phyloP scores from a whole-genome alignment of 2,888 invertebrate genomes.

The Plusia festucae region DNA sequence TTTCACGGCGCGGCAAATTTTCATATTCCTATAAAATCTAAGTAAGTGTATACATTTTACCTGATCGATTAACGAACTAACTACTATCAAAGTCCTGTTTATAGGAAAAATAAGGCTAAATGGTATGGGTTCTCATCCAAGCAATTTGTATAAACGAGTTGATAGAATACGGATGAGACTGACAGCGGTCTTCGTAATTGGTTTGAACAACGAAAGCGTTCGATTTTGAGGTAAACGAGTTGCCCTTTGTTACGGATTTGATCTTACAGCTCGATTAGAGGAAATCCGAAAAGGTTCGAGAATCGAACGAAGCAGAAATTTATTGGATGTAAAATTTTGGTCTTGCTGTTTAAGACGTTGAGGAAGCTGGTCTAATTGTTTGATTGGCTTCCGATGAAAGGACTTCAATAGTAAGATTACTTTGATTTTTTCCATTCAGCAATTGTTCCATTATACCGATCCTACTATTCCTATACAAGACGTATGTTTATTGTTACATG shows the following conservation, averaged over 20 bases:
- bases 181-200: background rate
- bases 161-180: background rate
- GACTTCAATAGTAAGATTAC: background rate
- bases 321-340: background rate
- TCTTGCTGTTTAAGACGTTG: background rate
- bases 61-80: too few species aligned
- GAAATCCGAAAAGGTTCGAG: background rate
- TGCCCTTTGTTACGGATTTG: conserved; percentile 16
- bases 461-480: too few species aligned
- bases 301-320: conserved; percentile 5
- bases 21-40: too few species aligned
- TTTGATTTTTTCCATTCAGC: too few species aligned
- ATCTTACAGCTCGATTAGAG: conserved; percentile 16
- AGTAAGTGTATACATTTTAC: too few species aligned
- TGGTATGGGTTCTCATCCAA: background rate
- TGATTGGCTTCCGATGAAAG: background rate
- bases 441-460: too few species aligned
- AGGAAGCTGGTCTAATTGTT: background rate
- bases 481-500: too few species aligned
- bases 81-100: too few species aligned
- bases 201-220: background rate
- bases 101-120: too few species aligned
- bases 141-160: background rate
- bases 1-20: too few species aligned
- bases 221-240: conserved; percentile 7